Conservation (phyloP, 2,888 invertebrate genomes). For the Polymixis lichenea region DNA sequence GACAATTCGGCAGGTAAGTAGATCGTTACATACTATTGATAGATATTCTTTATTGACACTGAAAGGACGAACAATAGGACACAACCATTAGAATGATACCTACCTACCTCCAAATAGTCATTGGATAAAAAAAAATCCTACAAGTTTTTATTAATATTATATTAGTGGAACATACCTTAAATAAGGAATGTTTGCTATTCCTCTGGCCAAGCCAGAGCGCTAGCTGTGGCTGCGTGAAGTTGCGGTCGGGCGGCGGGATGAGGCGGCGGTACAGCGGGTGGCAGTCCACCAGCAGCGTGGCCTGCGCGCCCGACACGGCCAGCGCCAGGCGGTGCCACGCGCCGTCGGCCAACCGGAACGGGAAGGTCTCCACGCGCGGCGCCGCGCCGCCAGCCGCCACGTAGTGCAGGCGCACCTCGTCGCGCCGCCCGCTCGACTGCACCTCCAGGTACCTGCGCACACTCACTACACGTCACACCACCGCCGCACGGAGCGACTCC, state of each 20-base stretch:
- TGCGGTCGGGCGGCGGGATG: constrained; percentile 94
- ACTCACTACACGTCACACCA: constrained; percentile 71
- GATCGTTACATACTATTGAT: too few species aligned
- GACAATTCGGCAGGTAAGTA: too few species aligned
- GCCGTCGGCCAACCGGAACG: constrained; percentile 96
- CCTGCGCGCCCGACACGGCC: constrained; percentile 95
- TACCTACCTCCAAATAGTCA: too few species aligned
- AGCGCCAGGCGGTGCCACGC: constrained; percentile 97
- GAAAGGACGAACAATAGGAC: too few species aligned
- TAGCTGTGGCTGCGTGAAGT: constrained; percentile 93
- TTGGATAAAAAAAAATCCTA: too few species aligned
- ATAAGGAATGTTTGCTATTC: constrained; percentile 95
- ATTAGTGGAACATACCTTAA: constrained; percentile 92
- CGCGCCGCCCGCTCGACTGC: constrained; percentile 96
- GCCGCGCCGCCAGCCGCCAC: constrained; percentile 91
- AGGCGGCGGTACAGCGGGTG: constrained; percentile 95
- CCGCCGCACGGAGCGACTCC: constrained; percentile 74
- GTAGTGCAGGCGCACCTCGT: constrained; percentile 96
- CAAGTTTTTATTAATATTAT: not conserved
- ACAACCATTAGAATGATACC: too few species aligned
- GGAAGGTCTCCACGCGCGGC: constrained; percentile 96
- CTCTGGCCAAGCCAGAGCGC: constrained; percentile 97
- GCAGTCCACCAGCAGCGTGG: constrained; percentile 96
- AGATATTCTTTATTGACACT: too few species aligned
- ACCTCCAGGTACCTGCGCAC: constrained; percentile 95